Evolutionary conservation across 1,140 invertebrate genomes (phyloP).

Genomic region (Thaumatotibia leucotreta): DNA sequence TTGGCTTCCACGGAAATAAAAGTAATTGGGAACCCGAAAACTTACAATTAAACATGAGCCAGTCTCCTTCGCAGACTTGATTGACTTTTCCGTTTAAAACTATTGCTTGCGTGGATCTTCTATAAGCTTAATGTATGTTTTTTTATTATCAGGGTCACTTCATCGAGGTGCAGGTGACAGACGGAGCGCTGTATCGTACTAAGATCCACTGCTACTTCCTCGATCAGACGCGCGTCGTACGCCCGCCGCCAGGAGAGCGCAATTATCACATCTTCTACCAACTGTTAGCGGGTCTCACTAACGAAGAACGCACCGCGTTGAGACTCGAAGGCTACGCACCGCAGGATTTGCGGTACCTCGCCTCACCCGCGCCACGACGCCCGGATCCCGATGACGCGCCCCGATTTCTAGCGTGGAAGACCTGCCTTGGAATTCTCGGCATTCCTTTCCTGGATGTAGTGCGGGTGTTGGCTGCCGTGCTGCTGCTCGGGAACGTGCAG

Average conservation of each 20-base stretch:
- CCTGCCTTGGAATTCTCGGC: conserved; percentile 91
- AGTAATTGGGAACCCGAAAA: too few relatives aligned
- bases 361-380: conserved; percentile 81
- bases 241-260: conserved; percentile 90
- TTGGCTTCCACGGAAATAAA: too few relatives aligned
- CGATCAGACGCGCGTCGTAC: conserved; percentile 94
- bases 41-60: too few relatives aligned
- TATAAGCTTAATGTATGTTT: too few relatives aligned
- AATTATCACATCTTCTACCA: conserved; percentile 99
- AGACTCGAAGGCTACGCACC: conserved; percentile 90
- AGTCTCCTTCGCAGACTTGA: too few relatives aligned
- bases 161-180: conserved; percentile 97
- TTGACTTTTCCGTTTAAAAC: too few relatives aligned
- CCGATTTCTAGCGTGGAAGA: conserved; percentile 91
- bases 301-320: conserved; percentile 91
- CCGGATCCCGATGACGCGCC: conserved; percentile 56
- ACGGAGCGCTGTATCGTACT: conserved; percentile 94
- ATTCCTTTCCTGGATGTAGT: conserved; percentile 97
- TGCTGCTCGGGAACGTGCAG: conserved; percentile 93
- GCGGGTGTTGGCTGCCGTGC: conserved; percentile 91
- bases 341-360: conserved; percentile 87
- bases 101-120: too few relatives aligned
- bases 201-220: conserved; percentile 98
- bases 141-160: conserved; percentile 88
- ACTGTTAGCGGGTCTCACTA: conserved; percentile 92